phyloP scores from a whole-genome alignment of 2,888 invertebrate species.

The Ectemnius continuus region DNA sequence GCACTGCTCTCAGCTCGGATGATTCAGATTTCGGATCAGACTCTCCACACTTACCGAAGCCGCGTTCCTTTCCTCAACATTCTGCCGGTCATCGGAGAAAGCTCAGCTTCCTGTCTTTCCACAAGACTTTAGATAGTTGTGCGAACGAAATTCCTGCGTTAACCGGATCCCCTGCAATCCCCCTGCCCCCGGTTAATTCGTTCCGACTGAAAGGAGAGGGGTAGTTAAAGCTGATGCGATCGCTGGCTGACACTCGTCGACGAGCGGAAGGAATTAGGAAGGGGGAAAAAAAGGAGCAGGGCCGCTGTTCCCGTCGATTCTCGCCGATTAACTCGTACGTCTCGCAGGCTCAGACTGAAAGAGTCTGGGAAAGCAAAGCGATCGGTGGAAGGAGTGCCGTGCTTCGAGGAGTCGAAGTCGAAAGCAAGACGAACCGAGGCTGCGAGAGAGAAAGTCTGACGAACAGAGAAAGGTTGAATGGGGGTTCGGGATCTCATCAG shows the following conservation, averaged over 20 bases:
- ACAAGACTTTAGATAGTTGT: too few species aligned
- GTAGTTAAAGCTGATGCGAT: background rate
- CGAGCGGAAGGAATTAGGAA: constrained; percentile 3
- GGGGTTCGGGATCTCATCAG: constrained; percentile 58
- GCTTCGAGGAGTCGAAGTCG: constrained; percentile 1
- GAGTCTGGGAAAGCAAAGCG: background rate
- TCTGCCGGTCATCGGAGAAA: too few species aligned
- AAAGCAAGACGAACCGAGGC: background rate
- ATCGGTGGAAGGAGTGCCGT: background rate
- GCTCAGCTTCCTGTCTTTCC: too few species aligned
- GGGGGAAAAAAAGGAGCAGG: constrained; percentile 2
- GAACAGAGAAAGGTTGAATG: constrained; percentile 23
- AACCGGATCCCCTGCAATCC: constrained; percentile 4
- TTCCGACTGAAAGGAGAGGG: background rate
- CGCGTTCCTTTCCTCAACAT: too few species aligned
- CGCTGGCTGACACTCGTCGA: constrained; percentile 2
- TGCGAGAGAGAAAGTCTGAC: background rate
- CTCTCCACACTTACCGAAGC: too few species aligned
- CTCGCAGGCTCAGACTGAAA: constrained; percentile 9
- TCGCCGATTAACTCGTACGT: constrained; percentile 54
- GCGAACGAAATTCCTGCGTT: background rate
- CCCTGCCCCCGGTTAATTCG: constrained; percentile 23
- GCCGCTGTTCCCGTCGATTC: constrained; percentile 27
- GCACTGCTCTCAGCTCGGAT: too few species aligned
- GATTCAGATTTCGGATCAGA: too few species aligned